These are phyloP conservation scores for Mythimna albipuncta DNA, from an alignment of 2,888 invertebrate species.

Conservation along the genomic window DNA sequence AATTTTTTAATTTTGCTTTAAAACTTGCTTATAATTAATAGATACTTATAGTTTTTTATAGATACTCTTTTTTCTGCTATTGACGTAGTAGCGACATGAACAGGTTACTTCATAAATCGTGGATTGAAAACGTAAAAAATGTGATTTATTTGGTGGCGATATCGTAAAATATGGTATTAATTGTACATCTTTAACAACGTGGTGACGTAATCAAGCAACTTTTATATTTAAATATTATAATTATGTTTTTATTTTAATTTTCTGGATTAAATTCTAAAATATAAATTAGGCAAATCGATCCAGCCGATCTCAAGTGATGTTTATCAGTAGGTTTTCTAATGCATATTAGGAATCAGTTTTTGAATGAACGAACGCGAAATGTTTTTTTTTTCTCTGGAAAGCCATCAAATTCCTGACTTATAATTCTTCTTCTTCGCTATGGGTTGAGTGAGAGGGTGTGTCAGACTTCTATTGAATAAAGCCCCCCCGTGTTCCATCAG, in stretches of 20 bases:
- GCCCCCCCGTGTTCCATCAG: no score
- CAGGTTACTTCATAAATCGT: neutral
- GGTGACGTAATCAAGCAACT: neutral
- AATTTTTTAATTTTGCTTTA: neutral
- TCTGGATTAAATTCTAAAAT: neutral
- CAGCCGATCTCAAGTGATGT: neutral
- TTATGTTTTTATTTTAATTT: neutral
- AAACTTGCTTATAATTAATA: neutral
- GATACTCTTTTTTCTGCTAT: neutral
- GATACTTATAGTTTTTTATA: neutral
- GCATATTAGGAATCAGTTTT: neutral
- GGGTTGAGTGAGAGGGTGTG: no score
- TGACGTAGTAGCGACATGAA: neutral
- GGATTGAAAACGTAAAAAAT: neutral
- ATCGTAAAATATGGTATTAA: slow-evolving; percentile 8
- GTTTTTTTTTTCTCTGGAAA: neutral
- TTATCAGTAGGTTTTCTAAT: neutral
- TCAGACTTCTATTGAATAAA: no score
- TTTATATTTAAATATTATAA: neutral
- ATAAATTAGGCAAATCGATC: neutral
- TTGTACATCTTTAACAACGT: neutral
- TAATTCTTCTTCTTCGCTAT: no score
- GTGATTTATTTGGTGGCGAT: neutral
- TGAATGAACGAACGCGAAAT: neutral
- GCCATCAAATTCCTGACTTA: no score